Conservation (phyloP, 2,888 invertebrate genomes). For the Tuta absoluta region DNA sequence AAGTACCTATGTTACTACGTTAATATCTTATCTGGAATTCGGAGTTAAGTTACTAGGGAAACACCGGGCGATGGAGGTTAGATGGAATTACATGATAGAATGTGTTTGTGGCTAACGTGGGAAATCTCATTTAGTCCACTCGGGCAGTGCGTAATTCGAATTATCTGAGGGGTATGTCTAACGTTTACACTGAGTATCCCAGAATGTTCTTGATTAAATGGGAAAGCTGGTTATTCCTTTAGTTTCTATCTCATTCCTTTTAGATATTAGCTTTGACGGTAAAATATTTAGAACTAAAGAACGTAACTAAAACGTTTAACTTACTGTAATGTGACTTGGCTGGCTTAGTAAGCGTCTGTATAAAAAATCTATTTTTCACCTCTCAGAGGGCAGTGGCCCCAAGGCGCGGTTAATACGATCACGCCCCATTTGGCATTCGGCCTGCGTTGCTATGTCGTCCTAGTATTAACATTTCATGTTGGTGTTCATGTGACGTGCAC, state of each 20-base stretch:
- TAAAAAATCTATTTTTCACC: constrained; percentile 12
- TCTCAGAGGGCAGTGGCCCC: not conserved
- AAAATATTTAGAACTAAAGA: no score
- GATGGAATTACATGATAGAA: constrained; percentile 18
- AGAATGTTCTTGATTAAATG: constrained; percentile 5
- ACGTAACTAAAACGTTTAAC: not conserved
- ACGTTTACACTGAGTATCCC: constrained; percentile 7
- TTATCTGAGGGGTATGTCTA: constrained; percentile 9
- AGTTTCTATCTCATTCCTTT: no score
- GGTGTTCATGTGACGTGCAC: constrained; percentile 27
- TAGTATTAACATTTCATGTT: constrained; percentile 51
- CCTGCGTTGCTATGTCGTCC: constrained; percentile 38
- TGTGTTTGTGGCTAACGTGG: constrained; percentile 15
- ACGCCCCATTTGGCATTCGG: constrained; percentile 48
- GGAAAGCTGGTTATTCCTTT: not conserved
- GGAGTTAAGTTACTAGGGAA: constrained; percentile 3
- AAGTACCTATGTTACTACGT: not conserved
- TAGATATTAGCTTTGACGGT: no score
- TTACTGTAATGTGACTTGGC: not conserved
- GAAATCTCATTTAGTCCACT: constrained; percentile 15
- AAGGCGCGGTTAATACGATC: constrained; percentile 45
- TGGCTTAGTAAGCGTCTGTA: not conserved
- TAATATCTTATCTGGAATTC: not conserved
- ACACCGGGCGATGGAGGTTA: not conserved
- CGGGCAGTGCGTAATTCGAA: constrained; percentile 13